Conservation (phyloP, 2,888 invertebrate species). For the Ophion obscuratus region DNA sequence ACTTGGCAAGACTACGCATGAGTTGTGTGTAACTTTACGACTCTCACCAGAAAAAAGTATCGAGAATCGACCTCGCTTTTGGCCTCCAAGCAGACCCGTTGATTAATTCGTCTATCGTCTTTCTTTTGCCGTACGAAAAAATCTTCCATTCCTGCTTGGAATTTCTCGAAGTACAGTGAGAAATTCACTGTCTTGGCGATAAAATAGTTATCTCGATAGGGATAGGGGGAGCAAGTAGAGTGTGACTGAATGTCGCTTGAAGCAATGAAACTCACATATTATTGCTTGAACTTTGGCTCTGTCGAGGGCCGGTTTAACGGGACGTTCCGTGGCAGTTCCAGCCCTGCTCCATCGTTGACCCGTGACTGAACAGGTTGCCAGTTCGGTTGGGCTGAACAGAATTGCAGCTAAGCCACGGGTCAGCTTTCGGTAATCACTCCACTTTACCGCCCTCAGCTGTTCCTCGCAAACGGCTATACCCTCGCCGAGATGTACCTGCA, state of each 20-base stretch:
- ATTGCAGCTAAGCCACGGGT: conserved; percentile 91
- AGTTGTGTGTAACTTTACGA: not conserved
- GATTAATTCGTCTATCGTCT: too few species aligned
- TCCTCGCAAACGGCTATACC: conserved; percentile 91
- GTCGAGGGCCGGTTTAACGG: conserved; percentile 91
- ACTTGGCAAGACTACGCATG: not conserved
- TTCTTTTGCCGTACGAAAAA: too few species aligned
- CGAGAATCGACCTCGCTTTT: too few species aligned
- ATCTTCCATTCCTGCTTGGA: too few species aligned
- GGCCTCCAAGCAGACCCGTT: too few species aligned
- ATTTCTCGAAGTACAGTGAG: too few species aligned
- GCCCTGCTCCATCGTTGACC: conserved; percentile 91
- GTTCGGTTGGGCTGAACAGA: conserved; percentile 89
- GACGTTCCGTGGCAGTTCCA: conserved; percentile 88
- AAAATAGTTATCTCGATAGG: too few species aligned
- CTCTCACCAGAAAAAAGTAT: too few species aligned
- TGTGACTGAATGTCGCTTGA: too few species aligned
- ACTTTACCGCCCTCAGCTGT: conserved; percentile 89
- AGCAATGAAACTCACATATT: conserved; percentile 86
- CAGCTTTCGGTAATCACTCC: conserved; percentile 91
- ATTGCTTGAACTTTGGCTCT: conserved; percentile 90
- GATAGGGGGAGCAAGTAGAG: too few species aligned
- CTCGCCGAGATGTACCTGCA: conserved; percentile 89
- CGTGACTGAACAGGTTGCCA: conserved; percentile 91
- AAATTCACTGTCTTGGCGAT: too few species aligned